phyloP scores from a whole-genome alignment of 1,140 invertebrate genomes.

The Alviniconcha marisindica region DNA sequence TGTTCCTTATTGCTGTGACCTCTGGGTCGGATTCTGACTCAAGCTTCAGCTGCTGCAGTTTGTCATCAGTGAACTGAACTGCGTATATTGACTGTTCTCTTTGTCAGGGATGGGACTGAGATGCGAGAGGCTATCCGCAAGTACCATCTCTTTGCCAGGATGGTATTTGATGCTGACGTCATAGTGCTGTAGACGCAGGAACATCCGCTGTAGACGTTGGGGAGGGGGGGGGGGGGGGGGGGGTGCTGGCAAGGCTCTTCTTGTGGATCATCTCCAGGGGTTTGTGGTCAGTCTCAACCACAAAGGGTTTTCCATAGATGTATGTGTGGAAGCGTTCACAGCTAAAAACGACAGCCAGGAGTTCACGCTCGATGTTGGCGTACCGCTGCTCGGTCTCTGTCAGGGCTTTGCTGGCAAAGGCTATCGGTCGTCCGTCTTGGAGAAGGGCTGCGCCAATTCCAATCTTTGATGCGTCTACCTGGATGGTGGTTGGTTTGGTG shows the following conservation, averaged over 20 bases:
- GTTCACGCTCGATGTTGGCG: conserved; percentile 77
- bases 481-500: conserved; percentile 44
- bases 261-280: conserved; percentile 69
- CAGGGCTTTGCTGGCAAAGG: conserved; percentile 70
- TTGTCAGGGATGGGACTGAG: too few relatives aligned
- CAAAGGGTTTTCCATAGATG: conserved; percentile 68
- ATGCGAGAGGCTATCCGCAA: too few relatives aligned
- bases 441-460: conserved; percentile 73
- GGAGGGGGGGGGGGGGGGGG: too few relatives aligned
- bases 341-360: conserved; percentile 71
- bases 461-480: conserved; percentile 53
- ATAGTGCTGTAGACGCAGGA: too few relatives aligned
- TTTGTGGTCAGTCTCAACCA: conserved; percentile 68
- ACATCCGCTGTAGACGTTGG: too few relatives aligned
- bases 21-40: too few relatives aligned
- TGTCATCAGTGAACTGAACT: too few relatives aligned
- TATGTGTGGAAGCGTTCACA: conserved; percentile 74
- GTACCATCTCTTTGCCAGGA: too few relatives aligned
- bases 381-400: conserved; percentile 72
- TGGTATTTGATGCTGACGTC: too few relatives aligned
- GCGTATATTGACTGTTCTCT: too few relatives aligned
- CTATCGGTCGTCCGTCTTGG: conserved; percentile 67
- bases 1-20: too few relatives aligned
- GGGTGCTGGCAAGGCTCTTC: conserved; percentile 33
- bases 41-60: too few relatives aligned